These are phyloP conservation scores for Gadopsis marmoratus DNA, from an alignment of 2,797 vertebrate genomes.

Conservation along the genomic window DNA sequence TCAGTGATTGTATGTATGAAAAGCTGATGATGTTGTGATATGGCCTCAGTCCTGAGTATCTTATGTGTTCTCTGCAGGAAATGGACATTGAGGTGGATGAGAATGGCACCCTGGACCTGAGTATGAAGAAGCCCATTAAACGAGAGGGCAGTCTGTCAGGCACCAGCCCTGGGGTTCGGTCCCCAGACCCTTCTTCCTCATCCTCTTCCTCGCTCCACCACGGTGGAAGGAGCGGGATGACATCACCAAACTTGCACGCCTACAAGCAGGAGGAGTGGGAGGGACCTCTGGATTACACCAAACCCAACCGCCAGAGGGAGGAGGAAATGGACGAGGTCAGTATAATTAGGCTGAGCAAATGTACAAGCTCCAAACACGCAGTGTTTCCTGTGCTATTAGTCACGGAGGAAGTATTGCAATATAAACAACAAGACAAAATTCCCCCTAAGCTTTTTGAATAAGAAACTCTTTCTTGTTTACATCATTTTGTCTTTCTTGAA, in stretches of 20 bases:
- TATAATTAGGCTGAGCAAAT: slow-evolving; percentile 10
- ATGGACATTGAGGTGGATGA: slow-evolving; percentile 97
- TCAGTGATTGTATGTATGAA: neutral
- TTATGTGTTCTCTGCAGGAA: slow-evolving; percentile 79
- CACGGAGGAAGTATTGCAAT: slow-evolving; percentile 65
- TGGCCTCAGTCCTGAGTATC: neutral
- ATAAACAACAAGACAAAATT: slow-evolving; percentile 62
- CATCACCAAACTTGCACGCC: slow-evolving; percentile 90
- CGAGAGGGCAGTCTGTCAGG: slow-evolving; percentile 89
- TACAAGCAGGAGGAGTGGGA: slow-evolving; percentile 98
- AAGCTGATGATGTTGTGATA: neutral
- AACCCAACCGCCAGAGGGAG: slow-evolving; percentile 94
- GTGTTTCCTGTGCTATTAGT: slow-evolving; percentile 40
- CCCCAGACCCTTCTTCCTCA: slow-evolving; percentile 91
- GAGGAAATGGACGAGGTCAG: slow-evolving; percentile 96
- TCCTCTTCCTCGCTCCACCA: slow-evolving; percentile 88
- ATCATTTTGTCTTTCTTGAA: slow-evolving; percentile 60
- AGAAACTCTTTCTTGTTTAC: slow-evolving; percentile 65
- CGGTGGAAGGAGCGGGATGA: slow-evolving; percentile 91
- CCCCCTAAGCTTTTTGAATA: slow-evolving; percentile 60
- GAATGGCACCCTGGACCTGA: slow-evolving; percentile 97
- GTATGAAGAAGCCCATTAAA: slow-evolving; percentile 96
- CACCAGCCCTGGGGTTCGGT: slow-evolving; percentile 90
- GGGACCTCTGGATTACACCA: slow-evolving; percentile 98
- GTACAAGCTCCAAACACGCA: slow-evolving; percentile 4